These are phyloP conservation scores for Bujurquina vittata DNA, from an alignment of 2,113 vertebrate species.

Conservation along the genomic window DNA sequence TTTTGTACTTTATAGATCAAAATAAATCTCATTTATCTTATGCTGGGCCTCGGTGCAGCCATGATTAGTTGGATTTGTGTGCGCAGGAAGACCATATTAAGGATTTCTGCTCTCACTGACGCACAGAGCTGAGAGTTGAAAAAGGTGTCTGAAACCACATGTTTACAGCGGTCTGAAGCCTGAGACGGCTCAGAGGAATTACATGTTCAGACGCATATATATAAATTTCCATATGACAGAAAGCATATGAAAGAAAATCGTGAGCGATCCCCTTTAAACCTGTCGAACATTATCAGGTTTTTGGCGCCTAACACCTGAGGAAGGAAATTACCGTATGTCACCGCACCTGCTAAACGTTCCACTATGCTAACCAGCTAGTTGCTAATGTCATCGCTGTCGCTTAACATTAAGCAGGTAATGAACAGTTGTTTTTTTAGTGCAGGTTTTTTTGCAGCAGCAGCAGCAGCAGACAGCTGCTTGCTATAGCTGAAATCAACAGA, in stretches of 20 bases:
- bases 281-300: background rate
- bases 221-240: background rate
- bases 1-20: background rate
- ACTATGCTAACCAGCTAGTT: background rate
- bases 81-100: background rate
- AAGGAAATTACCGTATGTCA: background rate
- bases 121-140: background rate
- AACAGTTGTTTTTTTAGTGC: background rate
- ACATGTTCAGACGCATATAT: no score
- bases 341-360: background rate
- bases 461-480: background rate
- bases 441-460: background rate
- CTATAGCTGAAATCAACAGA: slow-evolving; percentile 4
- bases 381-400: background rate
- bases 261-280: background rate
- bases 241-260: background rate
- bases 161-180: background rate
- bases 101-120: background rate
- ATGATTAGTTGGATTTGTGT: slow-evolving; percentile 10
- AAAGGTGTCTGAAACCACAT: background rate
- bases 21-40: background rate
- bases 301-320: background rate
- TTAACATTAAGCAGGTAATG: background rate
- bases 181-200: background rate
- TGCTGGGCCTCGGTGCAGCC: background rate